Base-by-base conservation (phyloP, 2,888 invertebrate species). In the Rutpela maculata region DNA sequence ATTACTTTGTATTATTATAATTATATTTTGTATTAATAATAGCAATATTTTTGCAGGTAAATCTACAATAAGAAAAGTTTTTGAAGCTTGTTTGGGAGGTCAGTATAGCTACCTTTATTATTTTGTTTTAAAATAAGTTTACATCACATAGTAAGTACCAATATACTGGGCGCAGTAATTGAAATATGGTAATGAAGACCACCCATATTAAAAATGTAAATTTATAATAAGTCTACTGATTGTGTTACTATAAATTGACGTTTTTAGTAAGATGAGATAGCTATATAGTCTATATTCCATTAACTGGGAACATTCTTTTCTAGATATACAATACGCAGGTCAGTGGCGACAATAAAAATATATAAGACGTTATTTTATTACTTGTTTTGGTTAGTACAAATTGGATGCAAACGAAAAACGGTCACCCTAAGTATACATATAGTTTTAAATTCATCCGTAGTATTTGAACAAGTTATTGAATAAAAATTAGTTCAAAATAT, bases 131-230 rank as follows among this genome's bases (percentile, higher is more conserved):
- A 35, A 35, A 35, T 35, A 35, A 3, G 31, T 35, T 5, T 35
- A 35, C 5, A 35, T 35, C 31, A 35, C 31, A 9, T 35, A 35
- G 31, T 7, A 6, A 35, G 31, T 26, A 35, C 6, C 6, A 4
- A 6, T 63, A 31, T 31, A 63, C 17, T 35, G 18, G 7, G 17
- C 18, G 17, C 11, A 15, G 9, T 63, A 63, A 63, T 35, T 38
- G 26, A 18, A 63, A 63, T 63, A 17, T 35, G 63, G 31, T 38
- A 63, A 63, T 63, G 26, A 63, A 63, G 35, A 35, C 63, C 63
- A 63, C 63, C 63, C 63, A 4, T 63, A 35, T 0, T 17, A 17
- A 11, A 35, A n/a, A 17, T 43, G 26, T 35, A 63, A 63, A 63
- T 63, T 63, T 63, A 17, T 12, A 63, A 35, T 38, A 38, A 63